A percentile compares a stretch with the other conserved stretches of the same genome.
Conservation (phyloP, 2,797 vertebrate genomes). For the Poeciliopsis gracilis region DNA sequence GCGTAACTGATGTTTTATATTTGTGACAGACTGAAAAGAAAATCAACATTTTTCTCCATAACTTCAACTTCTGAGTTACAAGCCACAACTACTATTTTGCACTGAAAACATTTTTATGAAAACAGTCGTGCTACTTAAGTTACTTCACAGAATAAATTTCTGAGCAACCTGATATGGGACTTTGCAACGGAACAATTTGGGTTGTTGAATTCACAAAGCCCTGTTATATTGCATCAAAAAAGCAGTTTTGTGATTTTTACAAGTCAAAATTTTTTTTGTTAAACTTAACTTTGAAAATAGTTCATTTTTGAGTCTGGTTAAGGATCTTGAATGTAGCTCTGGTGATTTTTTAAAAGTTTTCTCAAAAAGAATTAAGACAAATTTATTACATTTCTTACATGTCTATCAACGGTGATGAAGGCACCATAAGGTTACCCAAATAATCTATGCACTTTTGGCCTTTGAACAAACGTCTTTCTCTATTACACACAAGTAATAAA, state of each 20-base stretch:
- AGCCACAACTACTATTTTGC: too few species aligned
- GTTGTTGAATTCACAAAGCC: not conserved
- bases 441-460: slow-evolving; percentile 53
- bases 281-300: not conserved
- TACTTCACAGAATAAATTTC: too few species aligned
- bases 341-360: not conserved
- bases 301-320: not conserved
- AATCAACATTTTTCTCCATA: too few species aligned
- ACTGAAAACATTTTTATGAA: too few species aligned
- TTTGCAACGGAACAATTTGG: not conserved
- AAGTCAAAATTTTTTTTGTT: not conserved
- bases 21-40: too few species aligned
- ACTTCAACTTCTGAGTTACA: too few species aligned
- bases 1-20: too few species aligned
- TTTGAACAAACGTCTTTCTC: slow-evolving; percentile 32
- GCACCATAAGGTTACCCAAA: not conserved
- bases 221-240: not conserved
- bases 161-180: not conserved
- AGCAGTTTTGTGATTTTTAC: not conserved
- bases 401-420: not conserved
- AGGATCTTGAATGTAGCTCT: not conserved
- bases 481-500: slow-evolving; percentile 31
- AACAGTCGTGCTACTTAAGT: too few species aligned
- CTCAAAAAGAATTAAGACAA: not conserved
- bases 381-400: not conserved